These are phyloP conservation scores for Coendou prehensilis DNA, from an alignment of 2,797 vertebrate species.

Conservation along the genomic window DNA sequence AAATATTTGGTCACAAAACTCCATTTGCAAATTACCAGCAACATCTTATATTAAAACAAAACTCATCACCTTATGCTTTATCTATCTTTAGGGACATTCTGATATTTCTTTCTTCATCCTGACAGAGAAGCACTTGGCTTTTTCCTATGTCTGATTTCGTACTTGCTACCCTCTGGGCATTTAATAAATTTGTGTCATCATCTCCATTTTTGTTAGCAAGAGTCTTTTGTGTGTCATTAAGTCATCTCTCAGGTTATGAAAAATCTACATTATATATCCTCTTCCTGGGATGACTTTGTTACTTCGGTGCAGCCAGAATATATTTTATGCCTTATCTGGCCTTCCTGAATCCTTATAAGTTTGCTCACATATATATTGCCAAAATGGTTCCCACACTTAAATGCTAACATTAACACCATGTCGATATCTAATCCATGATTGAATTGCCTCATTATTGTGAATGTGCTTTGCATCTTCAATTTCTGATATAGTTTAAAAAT, in stretches of 20 bases:
- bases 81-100: constrained; percentile 67
- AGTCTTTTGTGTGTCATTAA: constrained; percentile 60
- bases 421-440: constrained; percentile 73
- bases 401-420: constrained; percentile 69
- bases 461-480: constrained; percentile 73
- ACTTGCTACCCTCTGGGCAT: constrained; percentile 58
- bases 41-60: constrained; percentile 73
- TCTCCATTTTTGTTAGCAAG: constrained; percentile 78
- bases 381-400: constrained; percentile 75
- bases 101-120: constrained; percentile 70
- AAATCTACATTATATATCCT: constrained; percentile 66
- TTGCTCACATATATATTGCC: constrained; percentile 72
- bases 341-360: constrained; percentile 71
- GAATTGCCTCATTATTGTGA: constrained; percentile 60
- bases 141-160: constrained; percentile 63
- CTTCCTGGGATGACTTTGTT: constrained; percentile 58
- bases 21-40: background rate
- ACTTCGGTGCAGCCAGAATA: constrained; percentile 2
- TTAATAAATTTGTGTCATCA: constrained; percentile 72
- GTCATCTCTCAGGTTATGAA: constrained; percentile 69
- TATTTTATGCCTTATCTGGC: constrained; percentile 69
- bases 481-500: constrained; percentile 76
- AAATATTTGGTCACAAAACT: constrained; percentile 71
- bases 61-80: constrained; percentile 58
- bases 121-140: constrained; percentile 65